Conservation (phyloP, 2,797 vertebrate genomes). For the Holocentrus rufus region DNA sequence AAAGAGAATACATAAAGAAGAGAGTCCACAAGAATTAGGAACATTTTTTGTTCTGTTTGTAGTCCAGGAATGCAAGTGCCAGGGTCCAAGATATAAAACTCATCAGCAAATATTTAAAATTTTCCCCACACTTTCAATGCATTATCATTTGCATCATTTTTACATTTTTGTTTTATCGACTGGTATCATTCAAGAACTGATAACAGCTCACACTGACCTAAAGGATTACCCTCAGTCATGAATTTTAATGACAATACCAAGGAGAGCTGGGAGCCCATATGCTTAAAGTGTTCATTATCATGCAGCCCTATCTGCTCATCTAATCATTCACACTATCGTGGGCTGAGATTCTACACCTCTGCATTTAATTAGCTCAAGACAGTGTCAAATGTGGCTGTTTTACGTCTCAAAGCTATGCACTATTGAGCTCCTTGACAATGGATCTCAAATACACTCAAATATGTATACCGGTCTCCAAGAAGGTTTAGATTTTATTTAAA, state of each 20-base stretch:
- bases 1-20: not conserved
- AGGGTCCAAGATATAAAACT: slow-evolving; percentile 3
- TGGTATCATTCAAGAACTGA: not conserved
- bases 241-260: slow-evolving; percentile 16
- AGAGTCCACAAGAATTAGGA: not conserved
- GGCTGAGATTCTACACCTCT: slow-evolving; percentile 5
- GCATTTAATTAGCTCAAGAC: slow-evolving; percentile 16
- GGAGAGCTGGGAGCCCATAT: slow-evolving; percentile 7
- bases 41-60: not conserved
- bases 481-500: not conserved
- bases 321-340: slow-evolving; percentile 4
- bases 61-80: not conserved
- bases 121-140: not conserved
- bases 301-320: not conserved
- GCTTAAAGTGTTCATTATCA: slow-evolving; percentile 7
- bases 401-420: not conserved
- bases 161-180: not conserved
- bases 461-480: not conserved
- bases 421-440: not conserved
- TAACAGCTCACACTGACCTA: slow-evolving; percentile 8
- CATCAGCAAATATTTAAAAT: not conserved
- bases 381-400: not conserved
- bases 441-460: not conserved
- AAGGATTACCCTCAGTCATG: not conserved
- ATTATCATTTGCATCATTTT: not conserved